Evolutionary conservation across 1,140 invertebrate genomes (phyloP).

Genomic region (Ptiloglossa arizonensis): DNA sequence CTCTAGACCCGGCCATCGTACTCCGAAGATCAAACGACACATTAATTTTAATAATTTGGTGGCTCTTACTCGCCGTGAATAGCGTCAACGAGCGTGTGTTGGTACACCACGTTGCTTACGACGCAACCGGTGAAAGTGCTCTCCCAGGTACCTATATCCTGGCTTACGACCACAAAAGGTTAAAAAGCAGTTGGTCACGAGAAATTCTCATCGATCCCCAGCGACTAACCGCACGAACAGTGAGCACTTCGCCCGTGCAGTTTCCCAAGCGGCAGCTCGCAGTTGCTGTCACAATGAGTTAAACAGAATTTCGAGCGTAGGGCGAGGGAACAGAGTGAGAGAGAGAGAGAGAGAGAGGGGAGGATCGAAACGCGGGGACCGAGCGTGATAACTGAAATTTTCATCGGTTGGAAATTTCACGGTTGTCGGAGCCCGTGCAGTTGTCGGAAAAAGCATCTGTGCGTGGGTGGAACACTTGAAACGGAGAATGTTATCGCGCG

Average conservation of each 20-base stretch:
- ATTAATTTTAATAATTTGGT: too few relatives aligned
- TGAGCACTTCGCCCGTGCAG: conserved; percentile 9
- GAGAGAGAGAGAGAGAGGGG: neutral
- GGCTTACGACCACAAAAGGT: neutral
- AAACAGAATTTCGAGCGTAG: conserved; percentile 34
- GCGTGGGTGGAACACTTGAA: neutral
- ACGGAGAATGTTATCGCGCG: neutral
- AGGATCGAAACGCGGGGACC: neutral
- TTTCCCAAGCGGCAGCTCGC: conserved; percentile 20
- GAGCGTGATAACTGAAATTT: conserved; percentile 44
- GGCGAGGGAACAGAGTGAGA: too few relatives aligned
- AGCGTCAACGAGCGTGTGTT: too few relatives aligned
- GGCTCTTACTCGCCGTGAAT: too few relatives aligned
- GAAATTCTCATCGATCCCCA: conserved; percentile 22
- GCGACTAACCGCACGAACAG: conserved; percentile 18
- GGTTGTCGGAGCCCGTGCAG: neutral
- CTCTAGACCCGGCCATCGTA: too few relatives aligned
- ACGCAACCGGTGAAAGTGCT: too few relatives aligned
- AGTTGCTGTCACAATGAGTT: conserved; percentile 33
- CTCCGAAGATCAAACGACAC: too few relatives aligned
- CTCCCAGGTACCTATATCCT: too few relatives aligned
- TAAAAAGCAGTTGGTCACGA: conserved; percentile 30
- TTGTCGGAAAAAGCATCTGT: conserved; percentile 24
- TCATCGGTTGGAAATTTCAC: conserved; percentile 42
- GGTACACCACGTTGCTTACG: too few relatives aligned